These are phyloP conservation scores for Drosophila emarginata DNA, from an alignment of 2,888 invertebrate species.

Conservation along the genomic window DNA sequence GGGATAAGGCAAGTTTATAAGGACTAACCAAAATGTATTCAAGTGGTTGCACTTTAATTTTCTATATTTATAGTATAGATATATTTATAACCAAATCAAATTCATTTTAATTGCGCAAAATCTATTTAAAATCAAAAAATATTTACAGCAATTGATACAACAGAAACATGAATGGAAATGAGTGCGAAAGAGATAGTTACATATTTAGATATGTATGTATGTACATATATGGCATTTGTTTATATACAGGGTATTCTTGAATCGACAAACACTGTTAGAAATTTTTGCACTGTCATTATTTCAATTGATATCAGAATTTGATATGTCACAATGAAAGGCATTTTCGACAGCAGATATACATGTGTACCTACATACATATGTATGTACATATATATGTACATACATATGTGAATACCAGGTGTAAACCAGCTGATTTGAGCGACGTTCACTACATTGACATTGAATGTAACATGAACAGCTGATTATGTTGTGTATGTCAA, in stretches of 20 bases:
- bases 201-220: background rate
- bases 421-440: background rate
- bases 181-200: background rate
- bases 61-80: too few species aligned
- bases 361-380: too few species aligned
- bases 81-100: too few species aligned
- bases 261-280: background rate
- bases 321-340: background rate
- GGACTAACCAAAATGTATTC: background rate
- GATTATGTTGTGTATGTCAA: background rate
- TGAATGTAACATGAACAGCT: background rate
- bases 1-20: background rate
- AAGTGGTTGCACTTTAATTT: too few species aligned
- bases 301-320: background rate
- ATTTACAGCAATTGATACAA: background rate
- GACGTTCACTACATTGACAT: background rate
- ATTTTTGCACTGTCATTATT: conserved; percentile 1
- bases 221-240: background rate
- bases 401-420: background rate
- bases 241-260: background rate
- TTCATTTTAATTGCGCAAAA: too few species aligned
- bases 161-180: background rate
- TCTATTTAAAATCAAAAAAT: background rate
- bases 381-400: too few species aligned
- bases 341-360: background rate